Conservation (phyloP, 2,888 invertebrate species). For the Hirudinaria manillensis region DNA sequence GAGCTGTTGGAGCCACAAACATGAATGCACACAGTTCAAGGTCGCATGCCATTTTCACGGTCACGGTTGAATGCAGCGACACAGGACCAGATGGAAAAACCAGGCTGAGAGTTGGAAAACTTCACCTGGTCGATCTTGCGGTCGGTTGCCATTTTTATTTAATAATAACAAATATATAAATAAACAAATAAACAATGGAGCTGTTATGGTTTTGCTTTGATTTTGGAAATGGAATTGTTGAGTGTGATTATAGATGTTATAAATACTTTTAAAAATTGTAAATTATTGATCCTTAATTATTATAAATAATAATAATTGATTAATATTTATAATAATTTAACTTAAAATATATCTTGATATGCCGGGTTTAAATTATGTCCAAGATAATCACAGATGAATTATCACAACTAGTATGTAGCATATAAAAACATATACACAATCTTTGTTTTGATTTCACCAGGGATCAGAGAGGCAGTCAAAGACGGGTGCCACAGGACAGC, state of each 20-base stretch:
- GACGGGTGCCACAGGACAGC: slow-evolving; percentile 85
- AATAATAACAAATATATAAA: too few species aligned
- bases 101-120: slow-evolving; percentile 87
- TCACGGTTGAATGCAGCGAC: slow-evolving; percentile 91
- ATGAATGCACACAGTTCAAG: slow-evolving; percentile 95
- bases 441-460: slow-evolving; percentile 54
- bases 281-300: too few species aligned
- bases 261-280: too few species aligned
- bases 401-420: too few species aligned
- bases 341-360: too few species aligned
- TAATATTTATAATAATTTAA: too few species aligned
- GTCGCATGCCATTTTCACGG: slow-evolving; percentile 96
- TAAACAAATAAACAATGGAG: neutral
- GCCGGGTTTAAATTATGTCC: too few species aligned
- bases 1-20: slow-evolving; percentile 70
- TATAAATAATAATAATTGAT: too few species aligned
- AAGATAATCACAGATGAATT: too few species aligned
- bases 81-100: slow-evolving; percentile 72
- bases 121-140: slow-evolving; percentile 93
- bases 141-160: slow-evolving; percentile 58
- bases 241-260: too few species aligned
- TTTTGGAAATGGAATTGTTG: too few species aligned
- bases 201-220: neutral
- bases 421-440: too few species aligned
- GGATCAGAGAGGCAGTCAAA: slow-evolving; percentile 95